Base-by-base conservation (phyloP, 2,113 vertebrate species). In the Bubo blakistoni region DNA sequence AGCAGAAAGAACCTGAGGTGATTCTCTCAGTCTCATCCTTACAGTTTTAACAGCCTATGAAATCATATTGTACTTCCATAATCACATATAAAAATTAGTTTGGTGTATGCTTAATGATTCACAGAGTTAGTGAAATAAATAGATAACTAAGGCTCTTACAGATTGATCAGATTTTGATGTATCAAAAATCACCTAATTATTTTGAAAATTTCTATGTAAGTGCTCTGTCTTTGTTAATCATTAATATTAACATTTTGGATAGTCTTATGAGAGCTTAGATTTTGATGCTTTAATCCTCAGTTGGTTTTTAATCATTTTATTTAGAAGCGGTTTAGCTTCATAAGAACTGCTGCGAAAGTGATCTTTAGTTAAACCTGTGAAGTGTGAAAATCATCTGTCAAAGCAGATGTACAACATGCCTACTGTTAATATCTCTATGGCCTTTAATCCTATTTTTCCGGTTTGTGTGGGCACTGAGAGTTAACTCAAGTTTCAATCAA, bases 301-400 rank as follows among this genome's bases (percentile, higher is more conserved):
- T 36, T 95, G 78, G 73, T 94, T 82, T 81, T 91, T 38, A 78
- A 87, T 92, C 3, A 76, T 30, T 81, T 81, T 18, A 40, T 91
- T 94, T 85, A 88, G 78, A 96, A 85, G 92, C 66, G 63, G n/a
- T 93, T 95, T 83, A 44, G 22, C 82, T 97, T 92, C 32, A 14
- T 92, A 92, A 84, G 40, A 78, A 82, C 46, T 92, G 73, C 71
- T 96, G 81, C 2, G 7, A 92, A 93, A 96, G 86, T 32, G 63
- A 96, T 96, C 94, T 95, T 95, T 72, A 90, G 94, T 84, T 93
- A 97, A 96, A 97, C 81, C 55, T 91, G 89, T 70, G 92, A 97
- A 96, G 97, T 97, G 95, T 86, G 96, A 97, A 97, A 97, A 96
- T 97, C 92, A 95, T 97, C 94, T 96, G 96, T 95, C 97, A 81